Evolutionary conservation across 2,113 vertebrate genomes (phyloP), one percentile per base, ranked within the genome.

Genomic region (Hucho hucho): DNA sequence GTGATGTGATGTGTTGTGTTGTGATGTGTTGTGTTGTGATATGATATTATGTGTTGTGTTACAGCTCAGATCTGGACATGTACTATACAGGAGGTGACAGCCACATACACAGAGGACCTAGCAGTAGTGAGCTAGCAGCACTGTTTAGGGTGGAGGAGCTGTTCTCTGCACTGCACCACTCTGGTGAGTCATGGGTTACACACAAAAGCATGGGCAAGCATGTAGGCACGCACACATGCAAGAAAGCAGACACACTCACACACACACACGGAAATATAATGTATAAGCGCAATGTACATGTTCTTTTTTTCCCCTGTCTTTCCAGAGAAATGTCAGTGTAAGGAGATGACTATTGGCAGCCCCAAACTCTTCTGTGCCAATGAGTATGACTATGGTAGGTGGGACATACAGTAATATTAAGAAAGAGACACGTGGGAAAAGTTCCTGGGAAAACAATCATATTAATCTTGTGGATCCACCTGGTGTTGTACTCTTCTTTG

Each of bases 161-260:
- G 73, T 99, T 98, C 90, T 99, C 97, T 3, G 98, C 97, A 6
- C 94, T 98, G 81, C 95, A 96, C 79, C 95, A 97, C 87, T 96
- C 97, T 14, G 98, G 97, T 99, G 90, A 89, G 90, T 77, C 86
- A 76, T 86, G 80, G 80, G 81, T 85, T 75, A 80, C 70, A 74
- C 80, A 43, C 37, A 43, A 11, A 43, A 11, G 37, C 37, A 43
- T 43, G 37, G 37, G 65, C 67, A 43, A 49, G 71, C 61, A 59
- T 67, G 46, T 66, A 18, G 58, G 37, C 83, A 75, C 66, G 65
- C 68, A 12, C 37, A 64, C 69, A 67, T 66, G 13, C 11, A 11
- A 11, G 9, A 18, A 20, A 56, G 53, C 53, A 61, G 7, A 22
- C 12, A 25, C 12, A 1, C 24, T 14, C 25, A 26, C 67, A 11